A percentile compares a stretch with the other conserved stretches of the same genome.
Conservation (phyloP, 2,797 vertebrate genomes). For the Liasis olivaceus region DNA sequence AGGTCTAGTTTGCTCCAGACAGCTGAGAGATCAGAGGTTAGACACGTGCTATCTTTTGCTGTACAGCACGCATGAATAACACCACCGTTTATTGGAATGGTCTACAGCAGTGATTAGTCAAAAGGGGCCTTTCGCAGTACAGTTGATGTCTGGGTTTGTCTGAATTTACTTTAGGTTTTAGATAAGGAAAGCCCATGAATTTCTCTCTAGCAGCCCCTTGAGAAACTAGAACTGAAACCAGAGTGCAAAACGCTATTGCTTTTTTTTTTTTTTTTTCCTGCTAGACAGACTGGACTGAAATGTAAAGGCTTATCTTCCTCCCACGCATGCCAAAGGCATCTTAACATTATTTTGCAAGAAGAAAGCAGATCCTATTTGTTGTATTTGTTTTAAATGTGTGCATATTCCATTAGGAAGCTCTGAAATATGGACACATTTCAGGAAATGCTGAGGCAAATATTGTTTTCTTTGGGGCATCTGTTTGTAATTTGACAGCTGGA, state of each 20-base stretch:
- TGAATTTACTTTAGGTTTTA: constrained; percentile 65
- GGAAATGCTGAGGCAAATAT: not conserved
- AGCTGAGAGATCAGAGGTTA: constrained; percentile 71
- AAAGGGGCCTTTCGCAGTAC: constrained; percentile 55
- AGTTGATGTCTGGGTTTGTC: constrained; percentile 64
- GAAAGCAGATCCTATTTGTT: constrained; percentile 24
- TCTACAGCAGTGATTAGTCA: constrained; percentile 64
- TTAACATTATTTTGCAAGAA: constrained; percentile 57
- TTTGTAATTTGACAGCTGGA: not conserved
- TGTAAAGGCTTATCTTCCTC: constrained; percentile 50
- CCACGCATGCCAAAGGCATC: constrained; percentile 44
- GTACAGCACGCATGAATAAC: constrained; percentile 62
- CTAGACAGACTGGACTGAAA: constrained; percentile 47
- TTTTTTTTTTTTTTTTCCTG: not conserved
- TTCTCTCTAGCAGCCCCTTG: constrained; percentile 60
- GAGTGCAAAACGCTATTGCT: not conserved
- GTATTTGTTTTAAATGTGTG: not conserved
- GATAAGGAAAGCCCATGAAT: constrained; percentile 69
- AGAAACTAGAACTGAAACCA: constrained; percentile 72
- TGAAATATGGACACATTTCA: not conserved
- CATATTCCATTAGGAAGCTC: not conserved
- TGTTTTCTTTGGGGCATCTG: not conserved
- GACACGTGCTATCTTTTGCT: constrained; percentile 62
- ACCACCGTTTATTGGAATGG: constrained; percentile 50
- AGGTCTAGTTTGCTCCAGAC: constrained; percentile 51